Evolutionary conservation across 2,113 vertebrate genomes (phyloP), one percentile per base, ranked within the genome.

Genomic region (Lagopus muta): DNA sequence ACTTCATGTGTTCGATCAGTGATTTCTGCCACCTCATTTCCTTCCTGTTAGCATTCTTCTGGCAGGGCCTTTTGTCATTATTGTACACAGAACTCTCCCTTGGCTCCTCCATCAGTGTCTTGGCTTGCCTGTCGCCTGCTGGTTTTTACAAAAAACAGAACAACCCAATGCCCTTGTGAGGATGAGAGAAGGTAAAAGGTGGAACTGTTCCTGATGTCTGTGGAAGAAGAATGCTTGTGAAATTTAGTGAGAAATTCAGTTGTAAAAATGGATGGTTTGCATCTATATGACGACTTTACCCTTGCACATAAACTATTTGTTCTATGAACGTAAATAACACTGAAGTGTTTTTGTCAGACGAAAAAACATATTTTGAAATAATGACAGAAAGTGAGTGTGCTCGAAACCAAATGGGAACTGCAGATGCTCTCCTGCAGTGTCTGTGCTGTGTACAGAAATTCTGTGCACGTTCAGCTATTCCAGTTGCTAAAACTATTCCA

Each of bases 1-100:
- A 1, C 74, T 45, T 22, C 36, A 21, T 13, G 2, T 22, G 25
- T 48, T 38, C 2, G 0, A 58, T 54, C 16, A 5, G 36, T 30
- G 52, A 65, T 50, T 72, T 60, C n/a, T 52, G 30, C 40, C 20
- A 32, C 60, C 58, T 54, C 17, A 0, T 16, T 87, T 47, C 40
- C 55, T 47, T 78, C 58, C 60, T 3, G 0, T 60, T 66, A 21
- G 27, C 1, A 0, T 52, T 76, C 42, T 75, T 50, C 42, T 58
- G 62, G 55, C 48, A 34, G 42, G 24, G 50, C 38, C 50, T 34
- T 82, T 64, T 21, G 64, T 52, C 71, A 10, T 60, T 18, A 54
- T 27, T 65, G 19, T 60, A 40, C 58, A 45, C 27, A 34, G 52
- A 77, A 34, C 28, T 4, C 71, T 57, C 57, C 57, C 18, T 64